Evolutionary conservation across 2,113 vertebrate genomes (phyloP), one percentile per base, ranked within the genome.

Genomic region (Leucoraja erinaceus): DNA sequence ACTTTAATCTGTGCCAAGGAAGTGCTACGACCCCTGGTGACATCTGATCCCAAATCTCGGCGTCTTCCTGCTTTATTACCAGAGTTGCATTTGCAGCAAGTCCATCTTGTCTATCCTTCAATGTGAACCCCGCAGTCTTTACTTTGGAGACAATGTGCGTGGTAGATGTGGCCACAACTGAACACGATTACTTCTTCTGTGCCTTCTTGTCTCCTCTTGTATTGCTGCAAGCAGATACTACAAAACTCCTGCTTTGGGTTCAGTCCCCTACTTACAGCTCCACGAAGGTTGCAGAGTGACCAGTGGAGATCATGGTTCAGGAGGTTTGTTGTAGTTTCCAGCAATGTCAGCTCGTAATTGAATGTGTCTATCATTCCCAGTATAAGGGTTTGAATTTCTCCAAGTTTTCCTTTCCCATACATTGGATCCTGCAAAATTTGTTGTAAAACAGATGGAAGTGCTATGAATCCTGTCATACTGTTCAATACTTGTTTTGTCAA

Each of bases 331-430:
- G 98, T 99, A 28, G 98, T 99, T 96, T 99, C 98, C 61, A 99
- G 95, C 93, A 99, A 95, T 3, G 98, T 99, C 98, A 98, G 98
- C 93, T 99, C 99, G 91, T 99, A 99, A 95, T 96, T 99, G 94
- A 99, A 99, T 1, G 98, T 99, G 94, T 99, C 98, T 94, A 99
- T 94, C 99, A 99, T 99, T 81, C 98, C 98, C 94, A 99, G 95
- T 79, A 99, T 97, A 86, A 99, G 98, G 3, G 98, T 97, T 93
- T 99, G 98, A 94, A 99, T 99, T 96, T 99, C 99, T 94, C 98
- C 97, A 94, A 99, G 96, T 94, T 98, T 98, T 92, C 98, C 98
- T 96, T 95, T 98, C 47, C 98, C 98, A 95, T 99, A 99, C 92
- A 99, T 97, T n/a, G 98, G 98, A 94, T 99, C 98, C 99, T 99